Conservation (phyloP, 2,113 vertebrate genomes). For the Noctilio leporinus region DNA sequence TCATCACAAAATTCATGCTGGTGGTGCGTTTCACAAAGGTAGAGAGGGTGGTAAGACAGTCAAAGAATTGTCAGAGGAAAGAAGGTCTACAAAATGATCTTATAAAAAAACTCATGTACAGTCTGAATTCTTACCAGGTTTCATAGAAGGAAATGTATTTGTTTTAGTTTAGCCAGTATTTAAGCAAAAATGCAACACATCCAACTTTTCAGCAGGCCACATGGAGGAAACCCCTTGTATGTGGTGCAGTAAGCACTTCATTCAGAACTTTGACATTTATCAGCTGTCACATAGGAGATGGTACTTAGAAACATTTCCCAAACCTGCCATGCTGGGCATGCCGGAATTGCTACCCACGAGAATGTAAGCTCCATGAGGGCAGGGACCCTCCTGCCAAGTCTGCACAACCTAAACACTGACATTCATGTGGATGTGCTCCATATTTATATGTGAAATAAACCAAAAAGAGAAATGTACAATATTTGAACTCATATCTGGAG, state of each 20-base stretch:
- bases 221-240: not conserved
- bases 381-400: not conserved
- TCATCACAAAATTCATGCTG: conserved; percentile 50
- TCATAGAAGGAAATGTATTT: not conserved
- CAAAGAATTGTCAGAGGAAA: not conserved
- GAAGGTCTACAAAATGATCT: conserved; percentile 8
- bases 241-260: not conserved
- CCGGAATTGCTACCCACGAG: not conserved
- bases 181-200: not conserved
- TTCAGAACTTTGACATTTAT: not conserved
- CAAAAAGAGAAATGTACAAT: not conserved
- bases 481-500: not conserved
- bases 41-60: not conserved
- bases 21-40: not conserved
- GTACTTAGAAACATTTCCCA: not conserved
- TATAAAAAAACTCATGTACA: not conserved
- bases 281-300: not conserved
- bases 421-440: not conserved
- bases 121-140: not conserved
- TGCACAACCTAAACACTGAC: not conserved
- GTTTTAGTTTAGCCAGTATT: not conserved
- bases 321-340: not conserved
- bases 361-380: not conserved
- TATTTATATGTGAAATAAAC: not conserved
- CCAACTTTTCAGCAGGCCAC: not conserved